phyloP scores from a whole-genome alignment of 1,140 invertebrate genomes.

The Camponotus floridanus region DNA sequence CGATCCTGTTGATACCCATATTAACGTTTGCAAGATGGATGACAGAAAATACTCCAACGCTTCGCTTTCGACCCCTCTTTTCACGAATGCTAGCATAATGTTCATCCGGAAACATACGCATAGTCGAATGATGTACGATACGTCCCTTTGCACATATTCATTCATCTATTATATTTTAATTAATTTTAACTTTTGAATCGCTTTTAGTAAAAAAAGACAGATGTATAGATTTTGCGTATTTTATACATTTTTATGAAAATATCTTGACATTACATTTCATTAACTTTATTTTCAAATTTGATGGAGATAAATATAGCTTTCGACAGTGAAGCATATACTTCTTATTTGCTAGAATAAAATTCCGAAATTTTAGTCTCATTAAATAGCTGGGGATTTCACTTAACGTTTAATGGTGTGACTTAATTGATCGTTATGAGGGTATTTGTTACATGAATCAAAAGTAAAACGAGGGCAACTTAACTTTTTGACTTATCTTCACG shows the following conservation, averaged over 20 bases:
- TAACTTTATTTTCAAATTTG: neutral
- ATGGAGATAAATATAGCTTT: neutral
- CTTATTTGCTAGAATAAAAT: neutral
- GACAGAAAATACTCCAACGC: neutral
- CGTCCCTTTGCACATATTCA: neutral
- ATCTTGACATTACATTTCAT: neutral
- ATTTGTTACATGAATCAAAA: neutral
- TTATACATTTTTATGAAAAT: neutral
- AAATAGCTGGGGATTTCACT: neutral
- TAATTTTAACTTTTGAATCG: neutral
- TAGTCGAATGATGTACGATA: neutral
- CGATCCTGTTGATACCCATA: constrained; percentile 73
- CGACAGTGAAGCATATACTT: neutral
- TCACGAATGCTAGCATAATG: neutral
- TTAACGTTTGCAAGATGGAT: constrained; percentile 73
- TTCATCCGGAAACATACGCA: neutral
- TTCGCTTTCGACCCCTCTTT: neutral
- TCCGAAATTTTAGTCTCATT: neutral
- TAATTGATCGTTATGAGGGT: neutral
- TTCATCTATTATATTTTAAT: constrained; percentile 2
- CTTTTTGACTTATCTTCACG: neutral
- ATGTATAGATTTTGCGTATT: neutral
- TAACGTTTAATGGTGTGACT: neutral
- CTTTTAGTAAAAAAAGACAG: neutral
- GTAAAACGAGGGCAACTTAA: neutral